Percentiles rank a stretch among this genome's conserved stretches.
Evolutionary conservation across 1,140 invertebrate genomes (phyloP).

Genomic region (Scaptomyza montana): DNA sequence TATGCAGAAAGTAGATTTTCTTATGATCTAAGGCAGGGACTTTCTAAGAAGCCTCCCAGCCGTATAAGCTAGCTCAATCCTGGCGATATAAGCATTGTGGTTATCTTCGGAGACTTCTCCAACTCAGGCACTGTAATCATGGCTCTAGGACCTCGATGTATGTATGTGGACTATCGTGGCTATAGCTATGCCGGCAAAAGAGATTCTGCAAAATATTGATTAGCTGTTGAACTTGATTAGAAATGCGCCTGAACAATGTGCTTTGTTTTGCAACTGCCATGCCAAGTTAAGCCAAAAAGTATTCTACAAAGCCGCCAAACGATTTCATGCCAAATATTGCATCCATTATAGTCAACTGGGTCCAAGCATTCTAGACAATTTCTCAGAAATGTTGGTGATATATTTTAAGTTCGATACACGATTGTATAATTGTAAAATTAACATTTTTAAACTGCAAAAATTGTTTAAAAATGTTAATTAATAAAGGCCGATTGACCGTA

Average conservation of each 20-base stretch:
- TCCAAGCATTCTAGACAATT: too few relatives aligned
- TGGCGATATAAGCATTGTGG: slow-evolving; percentile 87
- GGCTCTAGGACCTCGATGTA: too few relatives aligned
- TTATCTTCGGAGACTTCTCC: slow-evolving; percentile 88
- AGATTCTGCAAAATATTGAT: slow-evolving; percentile 72
- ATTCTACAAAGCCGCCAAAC: slow-evolving; percentile 56
- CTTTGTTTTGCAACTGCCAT: slow-evolving; percentile 75
- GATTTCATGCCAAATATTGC: slow-evolving; percentile 86
- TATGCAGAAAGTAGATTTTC: slow-evolving; percentile 47
- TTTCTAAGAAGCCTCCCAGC: slow-evolving; percentile 71
- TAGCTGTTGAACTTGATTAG: slow-evolving; percentile 49
- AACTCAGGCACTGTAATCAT: slow-evolving; percentile 87
- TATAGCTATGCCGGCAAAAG: slow-evolving; percentile 84
- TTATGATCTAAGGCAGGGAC: slow-evolving; percentile 44
- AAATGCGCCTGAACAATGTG: slow-evolving; percentile 65
- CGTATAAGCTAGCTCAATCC: slow-evolving; percentile 85
- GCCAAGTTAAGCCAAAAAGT: slow-evolving; percentile 82
- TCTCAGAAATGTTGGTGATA: too few relatives aligned
- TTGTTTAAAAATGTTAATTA: too few relatives aligned
- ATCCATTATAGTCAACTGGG: slow-evolving; percentile 89
- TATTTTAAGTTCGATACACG: too few relatives aligned
- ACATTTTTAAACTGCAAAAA: too few relatives aligned
- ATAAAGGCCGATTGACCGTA: too few relatives aligned
- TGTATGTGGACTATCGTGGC: slow-evolving; percentile 61
- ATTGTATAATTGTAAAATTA: too few relatives aligned